These are phyloP conservation scores for Proteles cristata DNA, from an alignment of 2,113 vertebrate species.

Conservation along the genomic window DNA sequence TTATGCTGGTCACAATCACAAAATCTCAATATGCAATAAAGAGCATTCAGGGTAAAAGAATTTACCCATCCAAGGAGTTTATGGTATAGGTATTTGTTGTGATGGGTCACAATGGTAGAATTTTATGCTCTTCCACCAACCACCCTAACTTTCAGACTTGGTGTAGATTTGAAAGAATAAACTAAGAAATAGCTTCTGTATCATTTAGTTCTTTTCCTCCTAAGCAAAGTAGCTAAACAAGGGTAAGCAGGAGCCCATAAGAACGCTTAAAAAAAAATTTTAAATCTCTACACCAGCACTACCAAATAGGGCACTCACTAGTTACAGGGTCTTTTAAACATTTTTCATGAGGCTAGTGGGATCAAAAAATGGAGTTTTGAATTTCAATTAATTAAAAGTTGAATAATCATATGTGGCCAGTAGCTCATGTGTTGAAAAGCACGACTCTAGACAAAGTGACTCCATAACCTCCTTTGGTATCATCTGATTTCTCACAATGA, in stretches of 20 bases:
- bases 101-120: neutral
- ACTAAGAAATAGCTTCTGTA: neutral
- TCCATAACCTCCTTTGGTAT: neutral
- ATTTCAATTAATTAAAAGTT: constrained; percentile 25
- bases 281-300: neutral
- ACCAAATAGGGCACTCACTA: neutral
- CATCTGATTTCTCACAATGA: neutral
- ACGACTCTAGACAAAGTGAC: neutral
- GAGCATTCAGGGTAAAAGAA: neutral
- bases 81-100: neutral
- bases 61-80: neutral
- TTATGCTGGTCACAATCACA: neutral
- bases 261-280: neutral
- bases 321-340: neutral
- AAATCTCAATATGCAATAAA: neutral
- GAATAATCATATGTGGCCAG: neutral
- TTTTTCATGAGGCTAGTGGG: neutral
- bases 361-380: neutral
- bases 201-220: neutral
- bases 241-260: neutral
- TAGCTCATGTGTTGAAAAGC: neutral
- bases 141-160: neutral
- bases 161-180: constrained; percentile 25
- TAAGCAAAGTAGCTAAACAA: neutral
- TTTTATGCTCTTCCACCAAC: neutral